A percentile compares a stretch with the other conserved stretches of the same genome.
phyloP scores from a whole-genome alignment of 2,888 invertebrate genomes.

The Allolobophora icterica region DNA sequence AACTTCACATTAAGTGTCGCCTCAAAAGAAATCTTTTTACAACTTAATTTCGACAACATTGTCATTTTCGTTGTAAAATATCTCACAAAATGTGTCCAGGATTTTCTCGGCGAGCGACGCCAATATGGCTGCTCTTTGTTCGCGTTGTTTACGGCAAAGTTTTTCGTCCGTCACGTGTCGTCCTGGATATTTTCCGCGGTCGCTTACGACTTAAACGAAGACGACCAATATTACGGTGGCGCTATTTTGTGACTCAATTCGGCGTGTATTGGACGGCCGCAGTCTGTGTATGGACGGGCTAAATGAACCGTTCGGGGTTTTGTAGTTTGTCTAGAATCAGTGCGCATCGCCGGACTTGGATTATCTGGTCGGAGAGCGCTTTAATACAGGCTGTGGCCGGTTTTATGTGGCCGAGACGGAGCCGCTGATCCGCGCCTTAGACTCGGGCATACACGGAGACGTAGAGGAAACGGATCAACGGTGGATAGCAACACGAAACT shows the following conservation, averaged over 20 bases:
- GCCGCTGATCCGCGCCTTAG: not conserved
- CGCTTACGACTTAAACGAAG: not conserved
- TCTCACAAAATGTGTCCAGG: not conserved
- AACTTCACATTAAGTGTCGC: not conserved
- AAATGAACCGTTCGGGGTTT: slow-evolving; percentile 8
- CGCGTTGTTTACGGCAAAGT: not conserved
- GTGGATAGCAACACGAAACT: not conserved
- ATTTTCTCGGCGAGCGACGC: not conserved
- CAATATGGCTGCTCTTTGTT: not conserved
- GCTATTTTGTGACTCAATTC: slow-evolving; percentile 25
- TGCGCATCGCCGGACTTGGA: slow-evolving; percentile 24
- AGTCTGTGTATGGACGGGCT: slow-evolving; percentile 6
- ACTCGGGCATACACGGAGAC: not conserved
- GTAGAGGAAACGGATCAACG: not conserved
- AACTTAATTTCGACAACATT: not conserved
- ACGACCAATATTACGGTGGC: not conserved
- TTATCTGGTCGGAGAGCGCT: slow-evolving; percentile 18
- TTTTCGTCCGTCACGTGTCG: slow-evolving; percentile 6
- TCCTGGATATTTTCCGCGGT: not conserved
- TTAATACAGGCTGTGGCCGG: not conserved
- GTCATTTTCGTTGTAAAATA: not conserved
- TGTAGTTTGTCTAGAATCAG: not conserved
- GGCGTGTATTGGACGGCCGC: not conserved
- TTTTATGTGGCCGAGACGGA: not conserved
- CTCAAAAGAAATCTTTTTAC: not conserved